Conservation (phyloP, 2,888 invertebrate genomes). For the Serripes groenlandicus region DNA sequence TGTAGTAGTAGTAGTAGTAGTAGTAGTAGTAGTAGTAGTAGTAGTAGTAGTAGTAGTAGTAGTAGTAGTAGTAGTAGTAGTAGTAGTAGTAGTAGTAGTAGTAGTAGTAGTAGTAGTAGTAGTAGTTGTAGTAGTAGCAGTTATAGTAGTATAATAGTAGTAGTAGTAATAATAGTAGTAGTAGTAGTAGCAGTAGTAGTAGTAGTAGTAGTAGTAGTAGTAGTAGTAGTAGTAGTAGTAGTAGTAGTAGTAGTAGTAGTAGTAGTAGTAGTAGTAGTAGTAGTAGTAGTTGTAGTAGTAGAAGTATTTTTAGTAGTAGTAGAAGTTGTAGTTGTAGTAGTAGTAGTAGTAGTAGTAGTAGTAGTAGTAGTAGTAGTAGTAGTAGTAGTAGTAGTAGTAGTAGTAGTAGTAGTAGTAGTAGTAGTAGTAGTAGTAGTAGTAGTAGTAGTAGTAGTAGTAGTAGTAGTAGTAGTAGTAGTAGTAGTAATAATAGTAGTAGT, state of each 20-base stretch:
- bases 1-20: too few species aligned
- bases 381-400: slow-evolving; percentile 1
- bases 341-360: neutral
- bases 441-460: slow-evolving; percentile 9
- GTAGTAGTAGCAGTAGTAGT: too few species aligned
- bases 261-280: slow-evolving; percentile 1
- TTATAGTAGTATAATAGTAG: too few species aligned
- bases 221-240: neutral
- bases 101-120: too few species aligned
- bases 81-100: too few species aligned
- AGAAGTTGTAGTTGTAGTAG: slow-evolving; percentile 5
- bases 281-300: slow-evolving; percentile 1
- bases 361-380: neutral
- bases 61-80: too few species aligned
- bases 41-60: too few species aligned
- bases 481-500: slow-evolving; percentile 9
- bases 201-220: neutral
- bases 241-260: neutral
- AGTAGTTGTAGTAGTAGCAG: too few species aligned
- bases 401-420: slow-evolving; percentile 1
- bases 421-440: slow-evolving; percentile 3
- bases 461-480: slow-evolving; percentile 8
- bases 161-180: too few species aligned
- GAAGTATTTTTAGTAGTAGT: neutral
- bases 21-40: too few species aligned